A percentile compares a stretch with the other conserved stretches of the same genome.
These are phyloP conservation scores for Amia ocellicauda DNA, from an alignment of 2,113 vertebrate genomes.

Conservation along the genomic window DNA sequence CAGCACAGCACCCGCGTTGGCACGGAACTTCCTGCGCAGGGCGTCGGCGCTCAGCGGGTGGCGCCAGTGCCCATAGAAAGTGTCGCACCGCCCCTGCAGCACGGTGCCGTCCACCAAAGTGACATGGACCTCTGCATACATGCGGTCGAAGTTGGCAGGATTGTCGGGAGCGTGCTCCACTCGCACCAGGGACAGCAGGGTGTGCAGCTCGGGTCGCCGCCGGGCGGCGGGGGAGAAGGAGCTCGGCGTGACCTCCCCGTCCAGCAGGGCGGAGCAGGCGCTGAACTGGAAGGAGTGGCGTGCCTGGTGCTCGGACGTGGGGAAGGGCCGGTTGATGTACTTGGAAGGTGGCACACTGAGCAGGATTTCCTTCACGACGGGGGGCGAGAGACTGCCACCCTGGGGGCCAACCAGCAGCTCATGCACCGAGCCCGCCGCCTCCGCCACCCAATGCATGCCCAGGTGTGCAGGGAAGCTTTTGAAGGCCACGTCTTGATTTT, in stretches of 20 bases:
- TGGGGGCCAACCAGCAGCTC: conserved; percentile 58
- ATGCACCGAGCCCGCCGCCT: conserved; percentile 70
- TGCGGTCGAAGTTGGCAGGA: conserved; percentile 74
- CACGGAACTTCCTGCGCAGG: conserved; percentile 73
- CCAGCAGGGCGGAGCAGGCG: conserved; percentile 74
- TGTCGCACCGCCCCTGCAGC: conserved; percentile 73
- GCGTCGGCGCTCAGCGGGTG: conserved; percentile 77
- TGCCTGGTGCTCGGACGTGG: conserved; percentile 77
- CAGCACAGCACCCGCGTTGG: conserved; percentile 67
- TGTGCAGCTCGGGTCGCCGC: conserved; percentile 60
- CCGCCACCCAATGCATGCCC: conserved; percentile 86
- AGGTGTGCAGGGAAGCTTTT: conserved; percentile 84
- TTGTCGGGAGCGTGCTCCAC: conserved; percentile 80
- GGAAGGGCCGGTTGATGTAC: conserved; percentile 84
- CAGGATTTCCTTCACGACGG: conserved; percentile 63
- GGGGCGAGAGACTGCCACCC: conserved; percentile 52
- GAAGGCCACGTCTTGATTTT: conserved; percentile 82
- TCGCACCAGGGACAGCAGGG: conserved; percentile 69
- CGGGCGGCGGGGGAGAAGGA: conserved; percentile 65
- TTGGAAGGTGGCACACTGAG: conserved; percentile 78
- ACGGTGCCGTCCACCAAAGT: conserved; percentile 65
- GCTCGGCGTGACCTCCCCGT: conserved; percentile 68
- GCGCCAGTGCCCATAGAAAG: conserved; percentile 87
- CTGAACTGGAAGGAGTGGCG: conserved; percentile 88
- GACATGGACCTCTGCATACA: conserved; percentile 79